These are phyloP conservation scores for Zapornia atra DNA, from an alignment of 2,113 vertebrate species.

Conservation along the genomic window DNA sequence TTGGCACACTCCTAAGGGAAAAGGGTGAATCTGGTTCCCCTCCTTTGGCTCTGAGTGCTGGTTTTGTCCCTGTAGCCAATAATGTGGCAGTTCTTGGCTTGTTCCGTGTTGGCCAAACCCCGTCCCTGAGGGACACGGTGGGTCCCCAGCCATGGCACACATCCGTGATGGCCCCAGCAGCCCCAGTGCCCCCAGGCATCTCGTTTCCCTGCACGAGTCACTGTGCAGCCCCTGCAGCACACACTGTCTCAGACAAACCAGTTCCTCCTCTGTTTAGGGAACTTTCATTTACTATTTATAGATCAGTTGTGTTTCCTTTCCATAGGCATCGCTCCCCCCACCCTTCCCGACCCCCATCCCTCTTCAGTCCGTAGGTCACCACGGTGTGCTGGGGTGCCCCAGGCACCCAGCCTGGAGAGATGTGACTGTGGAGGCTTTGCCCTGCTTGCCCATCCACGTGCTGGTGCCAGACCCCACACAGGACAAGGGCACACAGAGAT, in stretches of 20 bases:
- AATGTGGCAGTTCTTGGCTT: neutral
- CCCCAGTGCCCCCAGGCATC: neutral
- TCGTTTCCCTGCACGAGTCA: neutral
- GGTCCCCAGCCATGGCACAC: neutral
- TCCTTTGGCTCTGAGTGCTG: neutral
- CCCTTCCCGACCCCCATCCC: neutral
- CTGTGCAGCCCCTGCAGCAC: neutral
- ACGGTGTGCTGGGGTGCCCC: neutral
- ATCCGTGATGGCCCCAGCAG: neutral
- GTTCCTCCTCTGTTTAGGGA: neutral
- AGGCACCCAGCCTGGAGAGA: neutral
- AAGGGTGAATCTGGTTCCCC: neutral
- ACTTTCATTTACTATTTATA: neutral
- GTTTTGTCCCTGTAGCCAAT: neutral
- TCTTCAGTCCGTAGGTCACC: rapidly evolving
- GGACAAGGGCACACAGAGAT: neutral
- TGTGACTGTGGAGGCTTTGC: neutral
- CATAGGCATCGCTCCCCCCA: neutral
- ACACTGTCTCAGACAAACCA: rapidly evolving
- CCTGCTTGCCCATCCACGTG: neutral
- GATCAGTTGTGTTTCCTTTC: neutral
- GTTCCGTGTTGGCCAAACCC: neutral
- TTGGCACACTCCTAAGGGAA: neutral
- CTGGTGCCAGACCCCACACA: neutral
- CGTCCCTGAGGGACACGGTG: neutral